These are phyloP conservation scores for Aplodontia rufa DNA, from an alignment of 2,113 vertebrate species.

Conservation along the genomic window DNA sequence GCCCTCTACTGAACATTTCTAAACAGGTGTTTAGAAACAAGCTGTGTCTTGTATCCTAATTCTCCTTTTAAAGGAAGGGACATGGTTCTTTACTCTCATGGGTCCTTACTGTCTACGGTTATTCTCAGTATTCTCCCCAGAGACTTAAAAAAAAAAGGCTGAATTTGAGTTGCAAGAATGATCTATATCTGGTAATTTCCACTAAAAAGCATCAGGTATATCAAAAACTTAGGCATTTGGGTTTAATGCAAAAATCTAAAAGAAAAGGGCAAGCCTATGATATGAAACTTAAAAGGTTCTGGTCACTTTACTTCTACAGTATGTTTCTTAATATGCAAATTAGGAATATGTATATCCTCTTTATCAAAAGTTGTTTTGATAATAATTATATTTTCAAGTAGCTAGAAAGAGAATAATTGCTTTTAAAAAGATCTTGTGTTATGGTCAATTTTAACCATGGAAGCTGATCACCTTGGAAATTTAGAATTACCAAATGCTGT, in stretches of 20 bases:
- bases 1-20: neutral
- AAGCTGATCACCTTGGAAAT: slow-evolving; percentile 28
- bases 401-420: slow-evolving; percentile 8
- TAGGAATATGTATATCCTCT: neutral
- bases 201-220: neutral
- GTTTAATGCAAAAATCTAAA: slow-evolving; percentile 43
- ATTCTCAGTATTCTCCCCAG: neutral
- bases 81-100: neutral
- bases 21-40: neutral
- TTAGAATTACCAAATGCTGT: neutral
- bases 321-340: slow-evolving; percentile 42
- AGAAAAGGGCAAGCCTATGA: neutral
- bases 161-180: neutral
- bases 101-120: neutral
- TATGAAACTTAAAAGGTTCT: neutral
- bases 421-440: slow-evolving; percentile 3
- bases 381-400: slow-evolving; percentile 18
- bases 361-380: slow-evolving; percentile 32
- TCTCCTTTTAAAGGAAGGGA: neutral
- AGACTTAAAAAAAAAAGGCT: neutral
- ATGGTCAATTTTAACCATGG: neutral
- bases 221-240: neutral
- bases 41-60: neutral
- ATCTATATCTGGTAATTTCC: neutral
- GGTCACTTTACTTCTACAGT: slow-evolving; percentile 11